phyloP scores from a whole-genome alignment of 2,888 invertebrate species.

The Drosophila falleni region DNA sequence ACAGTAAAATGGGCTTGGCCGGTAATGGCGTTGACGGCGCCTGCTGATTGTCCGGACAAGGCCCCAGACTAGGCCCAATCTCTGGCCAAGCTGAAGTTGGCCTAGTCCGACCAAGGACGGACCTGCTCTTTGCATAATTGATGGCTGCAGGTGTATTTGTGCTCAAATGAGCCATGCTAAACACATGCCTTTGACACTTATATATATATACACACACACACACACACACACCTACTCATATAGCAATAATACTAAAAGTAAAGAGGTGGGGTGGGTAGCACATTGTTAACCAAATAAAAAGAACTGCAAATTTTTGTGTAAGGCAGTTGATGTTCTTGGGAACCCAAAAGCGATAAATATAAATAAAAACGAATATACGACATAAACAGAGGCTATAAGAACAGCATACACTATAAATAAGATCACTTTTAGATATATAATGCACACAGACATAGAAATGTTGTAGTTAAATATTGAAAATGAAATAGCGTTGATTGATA shows the following conservation, averaged over 20 bases:
- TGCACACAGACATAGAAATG: neutral
- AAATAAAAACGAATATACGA: slow-evolving; percentile 55
- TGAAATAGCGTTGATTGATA: no score
- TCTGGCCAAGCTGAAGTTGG: slow-evolving; percentile 17
- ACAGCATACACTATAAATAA: slow-evolving; percentile 29
- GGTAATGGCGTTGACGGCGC: slow-evolving; percentile 37
- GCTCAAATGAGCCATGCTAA: slow-evolving; percentile 80
- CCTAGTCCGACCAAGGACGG: slow-evolving; percentile 27
- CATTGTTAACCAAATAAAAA: slow-evolving; percentile 54
- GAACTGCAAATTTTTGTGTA: slow-evolving; percentile 48
- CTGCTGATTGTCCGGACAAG: slow-evolving; percentile 24
- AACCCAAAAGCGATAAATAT: slow-evolving; percentile 49
- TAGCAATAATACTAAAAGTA: slow-evolving; percentile 54
- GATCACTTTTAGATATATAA: neutral
- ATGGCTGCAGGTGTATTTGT: slow-evolving; percentile 81
- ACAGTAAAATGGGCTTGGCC: slow-evolving; percentile 36
- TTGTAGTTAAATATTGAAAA: neutral
- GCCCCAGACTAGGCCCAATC: slow-evolving; percentile 10
- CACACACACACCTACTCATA: slow-evolving; percentile 31
- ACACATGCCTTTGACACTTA: slow-evolving; percentile 80
- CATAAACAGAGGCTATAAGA: slow-evolving; percentile 25
- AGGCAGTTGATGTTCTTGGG: slow-evolving; percentile 40
- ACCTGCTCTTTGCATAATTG: slow-evolving; percentile 77
- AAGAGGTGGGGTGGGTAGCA: slow-evolving; percentile 13
- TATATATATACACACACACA: slow-evolving; percentile 19